Percentiles rank a stretch among this genome's conserved stretches.
Conservation (phyloP, 2,113 vertebrate species). For the Silurus meridionalis region DNA sequence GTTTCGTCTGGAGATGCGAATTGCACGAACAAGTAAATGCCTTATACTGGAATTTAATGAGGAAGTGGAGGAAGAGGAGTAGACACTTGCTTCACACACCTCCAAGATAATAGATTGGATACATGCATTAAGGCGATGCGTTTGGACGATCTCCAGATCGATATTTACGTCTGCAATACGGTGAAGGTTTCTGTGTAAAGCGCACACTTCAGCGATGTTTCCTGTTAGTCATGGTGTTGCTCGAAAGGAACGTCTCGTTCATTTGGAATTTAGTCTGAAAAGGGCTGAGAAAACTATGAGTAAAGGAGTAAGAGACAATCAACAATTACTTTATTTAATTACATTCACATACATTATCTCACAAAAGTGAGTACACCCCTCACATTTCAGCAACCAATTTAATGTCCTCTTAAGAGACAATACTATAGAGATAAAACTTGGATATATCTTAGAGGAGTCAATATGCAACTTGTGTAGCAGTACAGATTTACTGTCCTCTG, state of each 20-base stretch:
- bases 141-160: background rate
- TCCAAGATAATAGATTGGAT: background rate
- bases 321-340: constrained; percentile 44
- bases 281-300: background rate
- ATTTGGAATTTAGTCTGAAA: constrained; percentile 51
- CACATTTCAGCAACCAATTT: no score
- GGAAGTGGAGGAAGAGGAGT: background rate
- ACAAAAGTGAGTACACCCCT: no score
- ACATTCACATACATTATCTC: no score
- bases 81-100: background rate
- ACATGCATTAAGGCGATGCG: background rate
- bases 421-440: no score
- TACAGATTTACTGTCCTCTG: no score
- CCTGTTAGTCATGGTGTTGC: constrained; percentile 64
- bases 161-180: constrained; percentile 21
- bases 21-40: background rate
- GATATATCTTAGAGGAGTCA: no score
- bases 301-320: constrained; percentile 47
- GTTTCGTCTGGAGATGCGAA: background rate
- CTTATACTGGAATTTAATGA: background rate
- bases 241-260: constrained; percentile 50
- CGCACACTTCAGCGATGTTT: constrained; percentile 51
- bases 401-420: no score
- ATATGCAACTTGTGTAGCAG: no score
- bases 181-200: constrained; percentile 52